These are phyloP conservation scores for Drosophila santomea DNA, from an alignment of 1,140 invertebrate species.

Conservation along the genomic window DNA sequence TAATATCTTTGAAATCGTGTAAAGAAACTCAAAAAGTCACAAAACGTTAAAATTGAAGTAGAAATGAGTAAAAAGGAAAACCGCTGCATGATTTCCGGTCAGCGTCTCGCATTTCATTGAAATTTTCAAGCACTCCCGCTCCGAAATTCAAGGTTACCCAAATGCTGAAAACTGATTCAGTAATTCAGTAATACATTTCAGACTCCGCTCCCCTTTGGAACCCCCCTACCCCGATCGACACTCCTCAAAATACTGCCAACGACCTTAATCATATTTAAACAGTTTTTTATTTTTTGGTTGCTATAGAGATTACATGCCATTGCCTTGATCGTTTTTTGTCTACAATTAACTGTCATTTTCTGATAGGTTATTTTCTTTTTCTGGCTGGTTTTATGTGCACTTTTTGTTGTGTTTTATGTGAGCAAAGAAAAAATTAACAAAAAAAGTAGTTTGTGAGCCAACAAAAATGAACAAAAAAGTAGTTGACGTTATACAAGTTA, in stretches of 20 bases:
- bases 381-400: conserved; percentile 18
- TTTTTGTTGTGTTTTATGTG: conserved; percentile 17
- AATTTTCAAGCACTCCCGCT: conserved; percentile 26
- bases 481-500: conserved; percentile 1
- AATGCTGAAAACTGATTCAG: conserved; percentile 28
- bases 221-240: conserved; percentile 4
- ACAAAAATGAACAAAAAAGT: not conserved
- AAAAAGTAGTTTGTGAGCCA: not conserved
- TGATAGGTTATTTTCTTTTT: conserved; percentile 36
- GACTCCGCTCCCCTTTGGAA: conserved; percentile 16
- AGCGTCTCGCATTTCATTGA: conserved; percentile 24
- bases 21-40: not conserved
- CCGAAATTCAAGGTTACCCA: conserved; percentile 48
- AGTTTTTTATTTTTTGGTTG: conserved; percentile 49
- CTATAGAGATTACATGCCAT: conserved; percentile 55
- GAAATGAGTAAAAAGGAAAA: conserved; percentile 3
- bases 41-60: not conserved
- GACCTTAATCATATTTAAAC: conserved; percentile 74
- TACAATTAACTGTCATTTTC: conserved; percentile 72
- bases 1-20: not conserved
- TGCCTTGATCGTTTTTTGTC: conserved; percentile 71
- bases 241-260: conserved; percentile 40
- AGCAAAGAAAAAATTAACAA: conserved; percentile 7
- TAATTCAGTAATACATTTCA: conserved; percentile 34
- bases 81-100: conserved; percentile 39